Percentiles rank a stretch among this genome's conserved stretches.
Evolutionary conservation across 2,888 invertebrate species (phyloP).

Genomic region (Papilio demoleus): DNA sequence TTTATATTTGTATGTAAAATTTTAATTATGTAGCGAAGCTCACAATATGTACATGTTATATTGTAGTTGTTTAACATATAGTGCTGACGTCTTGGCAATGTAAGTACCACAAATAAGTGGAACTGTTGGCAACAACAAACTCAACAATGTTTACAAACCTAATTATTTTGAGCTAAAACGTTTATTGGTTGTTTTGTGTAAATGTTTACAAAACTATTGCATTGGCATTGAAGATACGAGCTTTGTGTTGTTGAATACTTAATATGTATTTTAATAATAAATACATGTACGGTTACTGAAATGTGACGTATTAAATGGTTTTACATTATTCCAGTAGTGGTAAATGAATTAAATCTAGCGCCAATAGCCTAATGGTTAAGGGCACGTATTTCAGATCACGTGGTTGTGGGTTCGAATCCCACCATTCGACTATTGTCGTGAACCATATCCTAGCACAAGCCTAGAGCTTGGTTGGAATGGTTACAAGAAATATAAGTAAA

Average conservation of each 20-base stretch:
- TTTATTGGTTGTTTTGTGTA: slow-evolving; percentile 17
- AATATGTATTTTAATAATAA: not conserved
- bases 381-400: no score
- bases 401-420: no score
- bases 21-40: slow-evolving; percentile 1
- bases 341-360: no score
- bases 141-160: slow-evolving; percentile 15
- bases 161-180: slow-evolving; percentile 27
- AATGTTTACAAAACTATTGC: slow-evolving; percentile 27
- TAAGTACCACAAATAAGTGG: slow-evolving; percentile 13
- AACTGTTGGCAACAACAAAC: slow-evolving; percentile 13
- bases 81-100: slow-evolving; percentile 9
- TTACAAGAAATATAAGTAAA: no score
- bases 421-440: no score
- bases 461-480: no score
- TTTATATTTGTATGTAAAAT: not conserved
- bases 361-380: no score
- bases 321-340: no score
- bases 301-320: no score
- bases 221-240: slow-evolving; percentile 6
- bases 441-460: no score
- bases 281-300: not conserved
- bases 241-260: not conserved
- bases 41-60: no score
- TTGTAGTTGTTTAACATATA: not conserved